Conservation (phyloP, 1,140 invertebrate species). For the Drosophila sechellia region DNA sequence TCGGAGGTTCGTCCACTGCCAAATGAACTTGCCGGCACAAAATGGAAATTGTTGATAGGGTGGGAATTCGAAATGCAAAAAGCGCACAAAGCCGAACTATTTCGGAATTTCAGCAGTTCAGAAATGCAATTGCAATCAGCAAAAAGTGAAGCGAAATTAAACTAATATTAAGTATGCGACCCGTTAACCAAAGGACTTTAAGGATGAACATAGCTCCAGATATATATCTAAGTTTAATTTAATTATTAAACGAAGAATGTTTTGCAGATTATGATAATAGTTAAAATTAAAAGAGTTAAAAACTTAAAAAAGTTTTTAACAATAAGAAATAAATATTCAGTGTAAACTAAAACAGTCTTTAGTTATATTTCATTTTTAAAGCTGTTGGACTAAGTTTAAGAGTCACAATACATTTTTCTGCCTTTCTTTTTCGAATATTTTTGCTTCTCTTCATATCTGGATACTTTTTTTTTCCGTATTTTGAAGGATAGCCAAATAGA, state of each 20-base stretch:
- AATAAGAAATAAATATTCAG: too few species aligned
- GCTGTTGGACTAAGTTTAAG: conserved; percentile 4
- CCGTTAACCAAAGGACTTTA: conserved; percentile 17
- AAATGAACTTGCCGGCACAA: conserved; percentile 57
- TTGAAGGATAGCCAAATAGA: conserved; percentile 51
- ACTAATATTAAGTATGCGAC: conserved; percentile 70
- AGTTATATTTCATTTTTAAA: conserved; percentile 26
- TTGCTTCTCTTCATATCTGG: conserved; percentile 12
- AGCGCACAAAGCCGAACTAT: conserved; percentile 54
- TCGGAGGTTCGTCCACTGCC: conserved; percentile 28
- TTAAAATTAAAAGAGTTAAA: too few species aligned
- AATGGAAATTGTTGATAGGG: conserved; percentile 63
- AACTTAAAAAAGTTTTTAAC: too few species aligned
- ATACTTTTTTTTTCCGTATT: conserved; percentile 20
- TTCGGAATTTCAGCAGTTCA: conserved; percentile 39
- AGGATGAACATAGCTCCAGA: neutral
- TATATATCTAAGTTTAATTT: too few species aligned
- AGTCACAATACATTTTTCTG: conserved; percentile 3
- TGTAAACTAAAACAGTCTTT: neutral
- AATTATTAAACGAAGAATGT: too few species aligned
- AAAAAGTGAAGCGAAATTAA: conserved; percentile 22
- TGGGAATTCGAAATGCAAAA: conserved; percentile 54
- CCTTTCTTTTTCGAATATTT: conserved; percentile 4
- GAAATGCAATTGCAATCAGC: conserved; percentile 39
- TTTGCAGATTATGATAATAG: too few species aligned